These are phyloP conservation scores for Dicyrtomina minuta DNA, from an alignment of 2,888 invertebrate genomes.

Conservation along the genomic window DNA sequence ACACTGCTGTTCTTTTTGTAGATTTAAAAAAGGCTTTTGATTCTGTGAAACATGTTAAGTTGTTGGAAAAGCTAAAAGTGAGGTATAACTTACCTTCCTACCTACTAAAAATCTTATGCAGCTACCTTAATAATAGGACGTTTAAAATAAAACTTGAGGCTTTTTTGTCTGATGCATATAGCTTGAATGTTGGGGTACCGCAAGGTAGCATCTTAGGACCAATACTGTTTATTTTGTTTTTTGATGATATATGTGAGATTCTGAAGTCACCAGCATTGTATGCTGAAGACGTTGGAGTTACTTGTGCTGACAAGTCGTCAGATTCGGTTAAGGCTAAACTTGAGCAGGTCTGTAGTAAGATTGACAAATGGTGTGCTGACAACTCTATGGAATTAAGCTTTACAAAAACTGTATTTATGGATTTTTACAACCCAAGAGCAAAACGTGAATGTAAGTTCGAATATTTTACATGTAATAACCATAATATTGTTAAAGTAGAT, in stretches of 20 bases:
- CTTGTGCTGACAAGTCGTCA: no score
- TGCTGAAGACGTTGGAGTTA: no score
- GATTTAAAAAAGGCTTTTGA: slow-evolving; percentile 17
- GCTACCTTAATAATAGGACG: not conserved
- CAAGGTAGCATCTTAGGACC: slow-evolving; percentile 30
- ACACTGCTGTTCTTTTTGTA: slow-evolving; percentile 1
- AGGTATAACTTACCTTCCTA: not conserved
- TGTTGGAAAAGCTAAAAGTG: not conserved
- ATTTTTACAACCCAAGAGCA: no score
- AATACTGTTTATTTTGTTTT: slow-evolving; percentile 29
- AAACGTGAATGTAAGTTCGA: no score
- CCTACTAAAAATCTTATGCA: not conserved
- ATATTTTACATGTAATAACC: no score
- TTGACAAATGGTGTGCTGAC: no score
- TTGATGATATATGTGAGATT: slow-evolving; percentile 32
- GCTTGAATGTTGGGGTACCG: not conserved
- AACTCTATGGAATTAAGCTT: no score
- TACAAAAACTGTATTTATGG: no score
- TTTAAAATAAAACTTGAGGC: not conserved
- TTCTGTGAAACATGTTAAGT: not conserved
- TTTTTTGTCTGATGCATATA: not conserved
- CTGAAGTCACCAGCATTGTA: no score
- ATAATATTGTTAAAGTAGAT: no score
- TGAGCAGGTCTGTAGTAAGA: no score
- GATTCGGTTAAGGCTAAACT: no score